A percentile compares a stretch with the other conserved stretches of the same genome.
Evolutionary conservation across 2,797 vertebrate species (phyloP).

Genomic region (Liasis olivaceus): DNA sequence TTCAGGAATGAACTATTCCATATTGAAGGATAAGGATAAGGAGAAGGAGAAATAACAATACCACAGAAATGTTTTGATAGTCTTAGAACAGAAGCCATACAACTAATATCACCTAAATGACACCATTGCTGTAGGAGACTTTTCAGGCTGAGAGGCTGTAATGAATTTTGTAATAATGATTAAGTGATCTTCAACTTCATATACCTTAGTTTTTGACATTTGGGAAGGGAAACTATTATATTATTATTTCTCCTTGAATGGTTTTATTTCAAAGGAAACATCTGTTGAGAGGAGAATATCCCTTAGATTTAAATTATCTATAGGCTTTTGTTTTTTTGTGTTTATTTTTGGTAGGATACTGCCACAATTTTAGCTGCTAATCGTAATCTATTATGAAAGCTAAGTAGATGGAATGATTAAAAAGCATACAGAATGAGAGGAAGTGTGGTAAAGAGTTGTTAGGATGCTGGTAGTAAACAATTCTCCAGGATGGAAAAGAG

Average conservation of each 20-base stretch:
- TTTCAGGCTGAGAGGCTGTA: constrained; percentile 10
- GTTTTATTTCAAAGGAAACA: constrained; percentile 34
- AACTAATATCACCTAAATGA: background rate
- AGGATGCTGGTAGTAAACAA: background rate
- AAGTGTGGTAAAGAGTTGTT: background rate
- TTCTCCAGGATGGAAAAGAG: constrained; percentile 4
- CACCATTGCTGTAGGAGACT: background rate
- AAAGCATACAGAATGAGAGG: background rate
- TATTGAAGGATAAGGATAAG: background rate
- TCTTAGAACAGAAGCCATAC: constrained; percentile 8
- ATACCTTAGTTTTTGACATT: constrained; percentile 17
- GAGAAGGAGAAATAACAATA: background rate
- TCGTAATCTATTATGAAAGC: constrained; percentile 6
- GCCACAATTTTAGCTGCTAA: constrained; percentile 16
- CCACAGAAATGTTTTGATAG: background rate
- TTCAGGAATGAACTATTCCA: background rate
- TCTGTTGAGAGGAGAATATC: background rate
- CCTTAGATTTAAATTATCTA: constrained; percentile 19
- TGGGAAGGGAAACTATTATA: constrained; percentile 25
- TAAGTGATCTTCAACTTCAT: constrained; percentile 13
- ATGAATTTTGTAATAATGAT: constrained; percentile 6
- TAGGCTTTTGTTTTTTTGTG: background rate
- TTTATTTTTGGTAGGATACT: background rate
- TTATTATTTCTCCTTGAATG: constrained; percentile 13
- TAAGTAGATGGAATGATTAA: background rate